A percentile compares a stretch with the other conserved stretches of the same genome.
These are phyloP conservation scores for Acanthis flammea DNA, from an alignment of 2,797 vertebrate species.

Conservation along the genomic window DNA sequence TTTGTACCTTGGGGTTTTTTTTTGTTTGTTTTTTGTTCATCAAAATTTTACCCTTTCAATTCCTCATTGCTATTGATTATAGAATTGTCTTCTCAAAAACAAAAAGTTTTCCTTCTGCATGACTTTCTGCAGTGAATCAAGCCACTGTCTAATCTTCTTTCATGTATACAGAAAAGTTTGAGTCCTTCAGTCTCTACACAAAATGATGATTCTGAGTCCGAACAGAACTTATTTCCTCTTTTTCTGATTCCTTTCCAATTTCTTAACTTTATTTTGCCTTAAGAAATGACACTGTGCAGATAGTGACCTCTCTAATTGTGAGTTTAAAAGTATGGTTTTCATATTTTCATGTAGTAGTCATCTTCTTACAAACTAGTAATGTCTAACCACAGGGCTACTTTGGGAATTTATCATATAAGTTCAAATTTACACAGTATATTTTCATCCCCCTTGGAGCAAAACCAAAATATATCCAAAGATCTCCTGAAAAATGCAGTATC, in stretches of 20 bases:
- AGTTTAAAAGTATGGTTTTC: background rate
- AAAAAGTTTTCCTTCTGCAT: background rate
- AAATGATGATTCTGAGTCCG: background rate
- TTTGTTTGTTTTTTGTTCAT: background rate
- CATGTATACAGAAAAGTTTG: background rate
- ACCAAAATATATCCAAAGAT: background rate
- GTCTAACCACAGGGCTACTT: background rate
- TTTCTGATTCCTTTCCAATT: background rate
- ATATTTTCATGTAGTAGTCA: background rate
- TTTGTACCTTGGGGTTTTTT: background rate
- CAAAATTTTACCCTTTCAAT: background rate
- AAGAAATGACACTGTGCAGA: background rate
- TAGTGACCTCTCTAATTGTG: background rate
- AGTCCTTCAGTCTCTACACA: background rate
- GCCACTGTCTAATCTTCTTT: background rate
- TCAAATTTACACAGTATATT: background rate
- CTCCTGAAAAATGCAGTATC: background rate
- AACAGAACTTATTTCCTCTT: background rate
- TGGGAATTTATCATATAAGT: background rate
- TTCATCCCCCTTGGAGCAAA: background rate
- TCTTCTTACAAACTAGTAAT: background rate
- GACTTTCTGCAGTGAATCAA: background rate
- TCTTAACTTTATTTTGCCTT: background rate
- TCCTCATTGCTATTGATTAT: background rate
- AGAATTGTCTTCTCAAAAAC: background rate